Base-by-base conservation (phyloP, 1,140 invertebrate species). In the Lethocerus indicus region DNA sequence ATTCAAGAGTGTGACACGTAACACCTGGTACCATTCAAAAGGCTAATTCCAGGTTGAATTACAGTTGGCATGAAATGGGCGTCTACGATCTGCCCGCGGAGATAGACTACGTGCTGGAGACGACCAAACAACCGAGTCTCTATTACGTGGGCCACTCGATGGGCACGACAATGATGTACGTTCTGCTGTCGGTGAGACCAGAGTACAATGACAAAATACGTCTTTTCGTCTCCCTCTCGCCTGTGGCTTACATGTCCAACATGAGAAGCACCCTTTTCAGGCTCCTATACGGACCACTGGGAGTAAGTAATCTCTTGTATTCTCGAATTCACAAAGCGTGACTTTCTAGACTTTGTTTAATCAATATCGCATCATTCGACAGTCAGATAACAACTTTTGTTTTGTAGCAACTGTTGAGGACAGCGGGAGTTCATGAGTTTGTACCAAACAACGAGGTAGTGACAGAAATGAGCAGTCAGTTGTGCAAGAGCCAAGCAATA, bases 141-240 rank as follows among this genome's bases (percentile, higher is more conserved):
- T 63, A 70, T 35, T 83, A 79, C 62, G 63, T 84, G 6, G 81
- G 79, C 2, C 78, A 83, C 59, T 75, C 71, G 3, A 75, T 81
- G 63, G 83, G 83, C 21, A 82, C 79, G 0, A 75, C 76, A 3
- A 59, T 69, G 3, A 78, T 78, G 57, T 79, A 72, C 55, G 75
- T 77, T 0, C 64, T 81, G 58, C 62, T 67, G 41, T 74, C 75
- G 2, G 62, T 70, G 24, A 64, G 66, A 27, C 76, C 78, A 0
- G 68, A 78, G 43, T 83, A 81, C 55, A 76, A 78, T 53, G 57
- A 70, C 12, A 80, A 79, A 63, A 73, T 81, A 47, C 66, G 63
- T 21, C 61, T 67, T 51, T 73, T 83, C 66, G 68, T 75, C 42
- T 71, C 69, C 50, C 63, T 92, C 32, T 87, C 81, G 1, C 87